Conservation (phyloP, 2,888 invertebrate species). For the Tryphoninae sp. region DNA sequence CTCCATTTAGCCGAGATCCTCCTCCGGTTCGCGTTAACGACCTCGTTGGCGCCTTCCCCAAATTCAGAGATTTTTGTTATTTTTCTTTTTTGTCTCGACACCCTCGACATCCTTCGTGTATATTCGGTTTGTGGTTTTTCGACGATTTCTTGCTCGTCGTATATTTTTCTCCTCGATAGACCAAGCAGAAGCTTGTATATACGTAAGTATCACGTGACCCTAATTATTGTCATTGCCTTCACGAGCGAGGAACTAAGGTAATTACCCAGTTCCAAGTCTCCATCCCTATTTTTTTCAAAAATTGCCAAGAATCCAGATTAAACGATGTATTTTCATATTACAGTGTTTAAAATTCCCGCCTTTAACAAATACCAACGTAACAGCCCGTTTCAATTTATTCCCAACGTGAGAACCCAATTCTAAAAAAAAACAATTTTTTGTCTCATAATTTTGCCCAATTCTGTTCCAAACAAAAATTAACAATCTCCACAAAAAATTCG, state of each 20-base stretch:
- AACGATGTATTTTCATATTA: background rate
- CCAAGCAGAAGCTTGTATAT: background rate
- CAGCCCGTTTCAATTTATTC: no score
- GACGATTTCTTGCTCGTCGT: background rate
- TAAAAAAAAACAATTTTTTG: no score
- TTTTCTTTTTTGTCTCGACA: background rate
- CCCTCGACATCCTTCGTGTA: background rate
- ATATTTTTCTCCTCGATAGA: background rate
- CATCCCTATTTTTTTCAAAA: background rate
- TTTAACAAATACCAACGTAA: no score
- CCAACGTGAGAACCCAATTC: no score
- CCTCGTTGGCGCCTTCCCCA: constrained; percentile 33
- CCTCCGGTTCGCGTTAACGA: constrained; percentile 14
- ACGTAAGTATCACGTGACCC: background rate
- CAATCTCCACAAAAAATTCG: no score
- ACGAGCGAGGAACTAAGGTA: background rate
- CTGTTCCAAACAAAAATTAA: no score
- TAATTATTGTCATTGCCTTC: constrained; percentile 11
- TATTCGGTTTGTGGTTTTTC: background rate
- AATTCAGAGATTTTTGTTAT: constrained; percentile 14
- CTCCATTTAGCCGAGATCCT: constrained; percentile 13
- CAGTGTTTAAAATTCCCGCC: no score
- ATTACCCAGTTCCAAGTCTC: background rate
- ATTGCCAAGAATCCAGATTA: background rate
- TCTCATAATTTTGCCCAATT: no score